Base-by-base conservation (phyloP, 2,113 vertebrate genomes). In the Crypturellus undulatus region DNA sequence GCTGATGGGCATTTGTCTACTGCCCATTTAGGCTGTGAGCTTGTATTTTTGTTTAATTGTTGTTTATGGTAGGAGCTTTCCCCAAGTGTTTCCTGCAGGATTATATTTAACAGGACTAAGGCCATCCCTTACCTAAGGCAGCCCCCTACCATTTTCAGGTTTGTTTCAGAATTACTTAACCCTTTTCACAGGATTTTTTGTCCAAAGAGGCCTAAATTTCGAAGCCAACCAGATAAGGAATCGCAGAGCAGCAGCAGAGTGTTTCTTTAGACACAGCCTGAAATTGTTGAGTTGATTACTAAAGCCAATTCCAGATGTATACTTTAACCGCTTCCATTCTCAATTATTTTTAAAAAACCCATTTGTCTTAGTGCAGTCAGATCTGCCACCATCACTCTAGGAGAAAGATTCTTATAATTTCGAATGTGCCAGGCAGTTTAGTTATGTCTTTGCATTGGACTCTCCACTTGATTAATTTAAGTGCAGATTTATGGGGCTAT, bases 91-190 rank as follows among this genome's bases (percentile, higher is more conserved):
- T 88, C 68, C 83, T 64, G 47, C 12, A 68, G 47, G 18, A 59
- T 77, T 83, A 52, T 22, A 24, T 0, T 26, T 54, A 85, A 59
- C 40, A 84, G 30, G 78, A 75, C 49, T 38, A 45, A 84, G 70
- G 59, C 88, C 92, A 81, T 75, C 34, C 34, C 25, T 76, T 91
- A 78, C 70, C 49, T 56, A 38, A 93, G 54, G 54, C 76, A 92
- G 22, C 11, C 84, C 21, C 58, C 72, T 95, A 36, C 88, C 1
- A 1, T 30, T 51, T 81, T 84, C 68, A 78, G 45, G 34, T 93
- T 93, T 86, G 69, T 60, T 94, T 84, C 88, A 86, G 56, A 84
- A n/a, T 28, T 16, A 86, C 86, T 92, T 83, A 89, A 38, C 32
- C 88, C 25, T 52, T 34, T 71, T 86, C 88, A 80, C 51, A 93